Evolutionary conservation across 2,113 vertebrate genomes (phyloP).

Genomic region (Nannospalax galili): DNA sequence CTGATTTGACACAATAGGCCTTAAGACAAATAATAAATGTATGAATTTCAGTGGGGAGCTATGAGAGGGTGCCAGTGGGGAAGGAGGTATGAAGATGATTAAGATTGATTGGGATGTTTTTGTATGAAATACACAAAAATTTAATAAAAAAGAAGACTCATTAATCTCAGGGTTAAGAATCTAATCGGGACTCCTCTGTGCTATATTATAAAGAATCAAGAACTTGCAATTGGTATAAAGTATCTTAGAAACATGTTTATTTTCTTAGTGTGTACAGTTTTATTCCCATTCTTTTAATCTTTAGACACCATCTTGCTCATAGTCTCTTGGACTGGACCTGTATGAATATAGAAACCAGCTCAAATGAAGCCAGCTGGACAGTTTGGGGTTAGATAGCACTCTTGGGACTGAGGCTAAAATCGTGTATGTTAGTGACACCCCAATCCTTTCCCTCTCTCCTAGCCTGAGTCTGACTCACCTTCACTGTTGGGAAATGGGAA

Average conservation of each 20-base stretch:
- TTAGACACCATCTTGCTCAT: neutral
- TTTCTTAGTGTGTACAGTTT: neutral
- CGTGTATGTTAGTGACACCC: too few species aligned
- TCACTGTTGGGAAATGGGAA: neutral
- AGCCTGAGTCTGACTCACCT: neutral
- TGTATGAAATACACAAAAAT: too few species aligned
- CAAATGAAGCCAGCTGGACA: neutral
- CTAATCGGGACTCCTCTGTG: neutral
- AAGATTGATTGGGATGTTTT: too few species aligned
- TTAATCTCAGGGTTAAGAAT: neutral
- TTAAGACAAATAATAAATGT: too few species aligned
- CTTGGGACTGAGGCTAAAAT: neutral
- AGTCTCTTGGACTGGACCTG: neutral
- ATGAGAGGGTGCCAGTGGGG: too few species aligned
- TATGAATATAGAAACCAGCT: neutral
- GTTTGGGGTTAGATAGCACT: neutral
- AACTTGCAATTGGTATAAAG: neutral
- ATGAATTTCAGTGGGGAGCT: too few species aligned
- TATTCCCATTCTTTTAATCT: neutral
- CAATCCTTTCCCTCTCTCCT: accelerated
- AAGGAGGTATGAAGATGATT: too few species aligned
- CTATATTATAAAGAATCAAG: neutral
- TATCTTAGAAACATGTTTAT: neutral
- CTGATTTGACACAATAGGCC: too few species aligned
- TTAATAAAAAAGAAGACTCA: too few species aligned